phyloP scores from a whole-genome alignment of 2,113 vertebrate genomes.

The Miniopterus natalensis region DNA sequence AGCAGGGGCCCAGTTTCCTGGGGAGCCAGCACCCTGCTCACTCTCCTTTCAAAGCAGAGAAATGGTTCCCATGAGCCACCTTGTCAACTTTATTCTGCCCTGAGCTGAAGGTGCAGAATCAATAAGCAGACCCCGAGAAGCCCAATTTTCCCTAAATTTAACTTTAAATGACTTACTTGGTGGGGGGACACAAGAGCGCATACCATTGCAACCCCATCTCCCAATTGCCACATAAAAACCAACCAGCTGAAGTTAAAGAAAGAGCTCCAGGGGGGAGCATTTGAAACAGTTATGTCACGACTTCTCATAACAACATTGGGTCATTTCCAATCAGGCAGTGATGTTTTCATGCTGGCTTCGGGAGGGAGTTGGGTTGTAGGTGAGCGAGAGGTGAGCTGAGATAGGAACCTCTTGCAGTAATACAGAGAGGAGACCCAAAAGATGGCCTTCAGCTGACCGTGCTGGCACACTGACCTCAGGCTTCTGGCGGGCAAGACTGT shows the following conservation, averaged over 20 bases:
- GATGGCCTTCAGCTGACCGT: background rate
- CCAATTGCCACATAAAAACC: background rate
- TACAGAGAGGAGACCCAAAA: background rate
- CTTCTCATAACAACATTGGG: no score
- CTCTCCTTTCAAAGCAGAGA: background rate
- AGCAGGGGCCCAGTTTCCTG: background rate
- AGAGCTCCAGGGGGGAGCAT: background rate
- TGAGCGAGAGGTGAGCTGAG: background rate
- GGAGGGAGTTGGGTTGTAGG: background rate
- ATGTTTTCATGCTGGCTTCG: background rate
- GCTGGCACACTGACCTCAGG: background rate
- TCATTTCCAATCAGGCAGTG: background rate
- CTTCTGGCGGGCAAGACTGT: background rate
- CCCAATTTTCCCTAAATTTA: background rate
- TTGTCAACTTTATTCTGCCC: background rate
- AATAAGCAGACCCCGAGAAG: background rate
- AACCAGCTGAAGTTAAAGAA: background rate
- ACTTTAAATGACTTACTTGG: background rate
- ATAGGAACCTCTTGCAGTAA: background rate
- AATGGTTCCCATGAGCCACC: background rate
- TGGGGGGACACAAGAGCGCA: background rate
- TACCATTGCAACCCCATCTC: background rate
- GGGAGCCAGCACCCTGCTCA: background rate
- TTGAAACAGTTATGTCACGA: background rate
- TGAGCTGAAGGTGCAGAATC: background rate